Evolutionary conservation across 2,797 vertebrate genomes (phyloP), one percentile per base, ranked within the genome.

Genomic region (Salarias fasciatus): DNA sequence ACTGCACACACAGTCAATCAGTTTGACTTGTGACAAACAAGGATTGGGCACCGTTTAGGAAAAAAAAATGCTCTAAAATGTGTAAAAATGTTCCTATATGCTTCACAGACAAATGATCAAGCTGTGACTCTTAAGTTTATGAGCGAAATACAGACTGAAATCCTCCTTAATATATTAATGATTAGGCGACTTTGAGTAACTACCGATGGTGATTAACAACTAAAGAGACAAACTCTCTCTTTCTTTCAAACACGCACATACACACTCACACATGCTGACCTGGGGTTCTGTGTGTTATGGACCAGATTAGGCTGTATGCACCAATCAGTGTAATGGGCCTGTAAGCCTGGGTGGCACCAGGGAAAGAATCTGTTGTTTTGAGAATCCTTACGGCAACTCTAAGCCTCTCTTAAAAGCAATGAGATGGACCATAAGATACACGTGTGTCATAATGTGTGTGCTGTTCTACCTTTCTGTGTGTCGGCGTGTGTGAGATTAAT

Each of bases 271-370:
- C 63, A 63, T 55, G 57, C 44, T 82, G 79, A 80, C 69, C 69
- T 58, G 72, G 73, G 79, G 76, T 82, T 31, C 66, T 76, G 79
- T 83, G 81, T 83, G 84, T 86, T 86, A 77, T 82, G 88, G 83
- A 79, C 73, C 82, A 89, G 87, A 88, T 91, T 90, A 92, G 75
- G 58, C 82, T 81, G 83, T 77, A 66, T 83, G 77, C 79, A 85
- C 80, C 86, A 91, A 91, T 91, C 90, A 92, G 73, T 86, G 77
- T 92, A 92, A 92, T 92, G 87, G 88, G 69, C 60, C 80, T 76
- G 79, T 91, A 91, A 91, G 83, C 89, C 80, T 42, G 75, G 70
- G 74, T 80, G 82, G 86, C 83, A 83, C 81, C 72, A 72, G 80
- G 84, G 84, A 84, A 88, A 84, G 79, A 88, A 84, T 86, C 80